A percentile compares a stretch with the other conserved stretches of the same genome.
These are phyloP conservation scores for Papilio dardanus DNA, from an alignment of 1,140 invertebrate species.

Conservation along the genomic window DNA sequence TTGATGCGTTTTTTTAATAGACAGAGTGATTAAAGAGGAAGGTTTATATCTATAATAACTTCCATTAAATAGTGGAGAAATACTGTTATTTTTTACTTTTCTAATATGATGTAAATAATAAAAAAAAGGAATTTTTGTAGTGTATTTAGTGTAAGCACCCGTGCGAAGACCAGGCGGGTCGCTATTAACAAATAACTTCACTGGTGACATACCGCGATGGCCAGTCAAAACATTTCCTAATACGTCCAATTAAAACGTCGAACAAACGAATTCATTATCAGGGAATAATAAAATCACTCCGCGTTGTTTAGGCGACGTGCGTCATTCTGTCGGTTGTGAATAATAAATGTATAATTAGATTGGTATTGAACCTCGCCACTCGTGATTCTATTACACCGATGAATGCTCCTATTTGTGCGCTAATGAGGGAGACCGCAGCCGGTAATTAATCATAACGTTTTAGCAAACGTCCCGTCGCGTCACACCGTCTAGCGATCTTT, in stretches of 20 bases:
- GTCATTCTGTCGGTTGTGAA: slow-evolving; percentile 64
- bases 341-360: slow-evolving; percentile 77
- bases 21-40: no score
- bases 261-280: slow-evolving; percentile 31
- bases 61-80: no score
- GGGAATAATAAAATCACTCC: slow-evolving; percentile 40
- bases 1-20: no score
- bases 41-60: no score
- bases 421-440: slow-evolving; percentile 75
- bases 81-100: no score
- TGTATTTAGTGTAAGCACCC: no score
- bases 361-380: slow-evolving; percentile 61
- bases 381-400: slow-evolving; percentile 80
- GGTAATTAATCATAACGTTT: slow-evolving; percentile 82
- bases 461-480: slow-evolving; percentile 69
- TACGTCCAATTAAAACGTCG: slow-evolving; percentile 30
- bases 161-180: no score
- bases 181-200: neutral
- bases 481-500: slow-evolving; percentile 66
- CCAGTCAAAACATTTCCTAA: slow-evolving; percentile 25
- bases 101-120: no score
- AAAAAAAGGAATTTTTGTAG: no score
- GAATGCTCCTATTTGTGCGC: slow-evolving; percentile 75
- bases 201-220: neutral
- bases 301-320: slow-evolving; percentile 43